Percentiles rank a stretch among this genome's conserved stretches.
Conservation (phyloP, 1,140 invertebrate species). For the Rhysida immarginata region DNA sequence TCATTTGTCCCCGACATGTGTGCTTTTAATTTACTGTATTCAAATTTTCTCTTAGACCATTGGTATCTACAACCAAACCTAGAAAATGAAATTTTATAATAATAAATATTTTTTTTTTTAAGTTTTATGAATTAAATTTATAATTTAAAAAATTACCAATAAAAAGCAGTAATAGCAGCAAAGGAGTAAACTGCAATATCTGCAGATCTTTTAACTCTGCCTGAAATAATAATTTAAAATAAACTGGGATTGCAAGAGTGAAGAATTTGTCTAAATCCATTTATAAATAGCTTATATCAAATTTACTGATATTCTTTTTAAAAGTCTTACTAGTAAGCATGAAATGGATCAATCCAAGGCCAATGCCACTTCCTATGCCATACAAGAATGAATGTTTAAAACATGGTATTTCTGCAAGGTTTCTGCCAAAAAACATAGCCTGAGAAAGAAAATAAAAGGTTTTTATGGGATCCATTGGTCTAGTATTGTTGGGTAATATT, state of each 20-base stretch:
- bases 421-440: slow-evolving; percentile 36
- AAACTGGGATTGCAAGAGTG: background rate
- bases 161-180: background rate
- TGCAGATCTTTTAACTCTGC: background rate
- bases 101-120: background rate
- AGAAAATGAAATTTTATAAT: background rate
- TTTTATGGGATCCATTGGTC: too few species aligned
- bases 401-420: slow-evolving; percentile 44
- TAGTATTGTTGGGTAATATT: too few species aligned
- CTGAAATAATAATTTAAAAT: background rate
- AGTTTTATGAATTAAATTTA: too few species aligned
- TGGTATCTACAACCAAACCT: slow-evolving; percentile 5
- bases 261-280: too few species aligned
- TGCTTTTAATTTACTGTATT: too few species aligned
- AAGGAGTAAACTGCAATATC: background rate
- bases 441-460: background rate
- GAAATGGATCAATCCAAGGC: slow-evolving; percentile 37
- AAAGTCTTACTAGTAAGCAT: slow-evolving; percentile 38
- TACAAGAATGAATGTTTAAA: slow-evolving; percentile 44
- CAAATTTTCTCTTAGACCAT: background rate
- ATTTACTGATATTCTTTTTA: too few species aligned
- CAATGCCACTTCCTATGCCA: slow-evolving; percentile 40
- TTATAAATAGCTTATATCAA: background rate
- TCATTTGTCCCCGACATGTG: too few species aligned
- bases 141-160: slow-evolving; percentile 7